These are phyloP conservation scores for Collichthys lucidus DNA, from an alignment of 2,113 vertebrate species.

Conservation along the genomic window DNA sequence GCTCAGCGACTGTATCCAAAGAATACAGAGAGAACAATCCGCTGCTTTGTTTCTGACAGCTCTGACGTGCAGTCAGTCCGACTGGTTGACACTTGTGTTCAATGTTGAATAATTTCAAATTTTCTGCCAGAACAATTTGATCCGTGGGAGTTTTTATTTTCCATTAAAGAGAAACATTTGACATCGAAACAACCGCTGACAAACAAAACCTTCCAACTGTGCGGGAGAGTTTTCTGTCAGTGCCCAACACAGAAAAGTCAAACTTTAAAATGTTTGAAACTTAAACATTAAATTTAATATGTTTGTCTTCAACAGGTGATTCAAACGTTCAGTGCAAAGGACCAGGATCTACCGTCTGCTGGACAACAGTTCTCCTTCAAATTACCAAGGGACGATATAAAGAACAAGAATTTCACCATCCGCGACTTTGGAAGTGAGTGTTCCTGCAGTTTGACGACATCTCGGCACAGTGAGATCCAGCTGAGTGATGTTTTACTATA, in stretches of 20 bases:
- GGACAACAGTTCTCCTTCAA: constrained; percentile 95
- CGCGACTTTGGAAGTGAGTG: constrained; percentile 96
- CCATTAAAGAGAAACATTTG: neutral
- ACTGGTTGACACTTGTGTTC: neutral
- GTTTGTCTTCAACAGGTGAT: constrained; percentile 90
- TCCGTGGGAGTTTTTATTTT: neutral
- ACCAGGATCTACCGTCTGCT: constrained; percentile 90
- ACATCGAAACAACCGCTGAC: neutral
- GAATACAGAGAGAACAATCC: constrained; percentile 11
- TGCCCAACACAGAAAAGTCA: no score
- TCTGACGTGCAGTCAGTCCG: neutral
- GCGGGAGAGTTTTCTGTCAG: neutral
- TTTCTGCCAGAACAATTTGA: constrained; percentile 1
- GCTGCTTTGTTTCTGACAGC: constrained; percentile 26
- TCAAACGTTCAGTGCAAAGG: constrained; percentile 91
- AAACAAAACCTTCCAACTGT: neutral
- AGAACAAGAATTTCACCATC: constrained; percentile 95
- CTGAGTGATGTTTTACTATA: neutral
- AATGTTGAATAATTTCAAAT: constrained; percentile 22
- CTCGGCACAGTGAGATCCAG: neutral
- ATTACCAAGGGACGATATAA: constrained; percentile 87
- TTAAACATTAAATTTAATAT: no score
- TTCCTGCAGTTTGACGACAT: neutral
- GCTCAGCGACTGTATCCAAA: constrained; percentile 28
- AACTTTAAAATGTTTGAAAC: neutral